A percentile compares a stretch with the other conserved stretches of the same genome.
Evolutionary conservation across 2,113 vertebrate genomes (phyloP).

Genomic region (Scartelaos histophorus): DNA sequence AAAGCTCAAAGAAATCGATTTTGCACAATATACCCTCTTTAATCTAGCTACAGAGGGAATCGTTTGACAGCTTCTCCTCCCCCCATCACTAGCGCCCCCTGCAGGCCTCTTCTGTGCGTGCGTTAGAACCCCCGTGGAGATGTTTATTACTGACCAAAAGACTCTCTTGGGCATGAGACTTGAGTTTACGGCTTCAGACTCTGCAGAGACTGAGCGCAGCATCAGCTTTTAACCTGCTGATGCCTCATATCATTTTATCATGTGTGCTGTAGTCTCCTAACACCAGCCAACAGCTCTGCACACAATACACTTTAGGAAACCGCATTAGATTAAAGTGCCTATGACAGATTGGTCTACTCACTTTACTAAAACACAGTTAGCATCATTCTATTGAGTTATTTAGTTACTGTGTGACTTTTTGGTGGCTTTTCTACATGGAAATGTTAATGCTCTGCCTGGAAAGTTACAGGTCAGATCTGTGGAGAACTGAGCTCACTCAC

Average conservation of each 20-base stretch:
- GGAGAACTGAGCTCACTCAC: too few relatives aligned
- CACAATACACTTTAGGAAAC: background rate
- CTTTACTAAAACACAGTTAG: too few relatives aligned
- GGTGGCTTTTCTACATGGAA: too few relatives aligned
- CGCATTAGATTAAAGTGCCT: background rate
- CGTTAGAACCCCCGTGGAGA: conserved; percentile 1
- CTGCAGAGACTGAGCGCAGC: background rate
- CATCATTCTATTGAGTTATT: too few relatives aligned
- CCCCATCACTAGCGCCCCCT: background rate
- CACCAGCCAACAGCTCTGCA: background rate
- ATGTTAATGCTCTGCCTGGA: too few relatives aligned
- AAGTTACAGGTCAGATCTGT: too few relatives aligned
- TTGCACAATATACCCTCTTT: background rate
- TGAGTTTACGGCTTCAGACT: background rate
- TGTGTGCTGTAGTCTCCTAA: background rate
- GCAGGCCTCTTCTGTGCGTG: background rate
- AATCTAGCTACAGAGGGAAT: background rate
- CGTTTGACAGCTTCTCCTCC: background rate
- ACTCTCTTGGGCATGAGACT: conserved; percentile 1
- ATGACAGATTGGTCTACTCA: too few relatives aligned
- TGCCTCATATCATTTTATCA: background rate
- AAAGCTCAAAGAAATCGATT: background rate
- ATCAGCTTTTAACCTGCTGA: conserved; percentile 3
- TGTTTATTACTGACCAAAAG: conserved; percentile 3
- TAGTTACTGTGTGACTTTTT: too few relatives aligned